Evolutionary conservation across 2,113 vertebrate species (phyloP), one percentile per base, ranked within the genome.

Genomic region (Euleptes europaea): DNA sequence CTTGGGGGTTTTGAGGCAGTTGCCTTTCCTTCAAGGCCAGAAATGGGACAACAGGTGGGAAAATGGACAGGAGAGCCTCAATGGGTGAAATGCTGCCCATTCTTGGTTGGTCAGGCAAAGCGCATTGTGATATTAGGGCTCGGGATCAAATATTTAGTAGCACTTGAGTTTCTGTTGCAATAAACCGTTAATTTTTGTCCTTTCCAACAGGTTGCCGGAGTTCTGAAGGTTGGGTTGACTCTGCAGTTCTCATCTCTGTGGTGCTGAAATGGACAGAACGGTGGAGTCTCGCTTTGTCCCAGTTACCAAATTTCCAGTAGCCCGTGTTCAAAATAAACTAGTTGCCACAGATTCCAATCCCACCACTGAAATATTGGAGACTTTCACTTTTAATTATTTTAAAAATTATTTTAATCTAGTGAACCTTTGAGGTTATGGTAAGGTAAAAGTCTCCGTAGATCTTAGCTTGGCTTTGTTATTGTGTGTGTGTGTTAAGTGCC

Each of bases 231-330:
- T 38, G 42, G 0, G 5, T 38, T 21, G 0, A 0, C 44, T 28
- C 40, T 8, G 0, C 44, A 1, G 0, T 26, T 60, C 1, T 0
- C n/a, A 57, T 51, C 4, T 33, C 28, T 1, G 2, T n/a, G 5
- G 10, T 4, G 3, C n/a, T 42, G 12, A 12, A 31, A 28, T 23
- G 8, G 1, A 0, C 0, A 10, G 0, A 2, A 15, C 0, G 2
- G 31, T 0, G 2, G 2, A 47, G n/a, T 31, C 54, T 28, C 14
- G 0, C 49, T 5, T 47, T 33, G 17, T 57, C 13, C 42, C 42
- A 47, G 6, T 5, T 19, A 38, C 26, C 19, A 7, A 65, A 19
- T 1, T 10, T 1, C 26, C 60, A 63, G 5, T 5, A 21, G 1
- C 28, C 14, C 5, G 8, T 65, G 26, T 65, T 42, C 26, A n/a